A percentile compares a stretch with the other conserved stretches of the same genome.
These are phyloP conservation scores for Halictus quadricinctus DNA, from an alignment of 2,888 invertebrate species.

Conservation along the genomic window DNA sequence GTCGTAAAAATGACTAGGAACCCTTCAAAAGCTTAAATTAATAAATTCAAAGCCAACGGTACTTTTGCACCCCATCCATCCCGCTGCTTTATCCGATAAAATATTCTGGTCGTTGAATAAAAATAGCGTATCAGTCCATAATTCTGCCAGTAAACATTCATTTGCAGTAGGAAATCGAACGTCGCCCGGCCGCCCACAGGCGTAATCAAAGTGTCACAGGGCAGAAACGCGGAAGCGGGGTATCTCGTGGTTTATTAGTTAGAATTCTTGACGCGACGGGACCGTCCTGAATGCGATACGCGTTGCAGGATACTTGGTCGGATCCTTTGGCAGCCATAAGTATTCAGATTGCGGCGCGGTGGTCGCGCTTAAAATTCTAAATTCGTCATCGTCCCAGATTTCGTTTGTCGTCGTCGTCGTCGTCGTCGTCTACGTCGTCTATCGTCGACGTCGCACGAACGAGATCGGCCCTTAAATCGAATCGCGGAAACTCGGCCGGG, in stretches of 20 bases:
- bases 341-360: constrained; percentile 32
- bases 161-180: background rate
- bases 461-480: constrained; percentile 68
- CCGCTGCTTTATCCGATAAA: background rate
- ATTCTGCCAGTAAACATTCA: background rate
- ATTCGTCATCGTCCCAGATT: constrained; percentile 61
- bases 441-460: constrained; percentile 30
- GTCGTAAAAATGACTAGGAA: background rate
- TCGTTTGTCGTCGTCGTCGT: constrained; percentile 37
- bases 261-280: background rate
- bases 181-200: too few relatives aligned
- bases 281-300: background rate
- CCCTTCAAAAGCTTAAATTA: background rate
- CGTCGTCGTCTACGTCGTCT: constrained; percentile 51
- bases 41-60: background rate
- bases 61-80: too few relatives aligned
- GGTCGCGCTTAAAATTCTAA: constrained; percentile 54
- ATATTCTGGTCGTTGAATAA: background rate
- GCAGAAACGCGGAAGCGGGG: background rate
- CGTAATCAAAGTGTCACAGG: background rate
- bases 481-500: constrained; percentile 62
- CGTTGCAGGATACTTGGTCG: background rate
- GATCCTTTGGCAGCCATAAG: constrained; percentile 4
- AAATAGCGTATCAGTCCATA: background rate
- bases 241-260: background rate